These are phyloP conservation scores for Pseudococcus viburni DNA, from an alignment of 2,888 invertebrate genomes.

Conservation along the genomic window DNA sequence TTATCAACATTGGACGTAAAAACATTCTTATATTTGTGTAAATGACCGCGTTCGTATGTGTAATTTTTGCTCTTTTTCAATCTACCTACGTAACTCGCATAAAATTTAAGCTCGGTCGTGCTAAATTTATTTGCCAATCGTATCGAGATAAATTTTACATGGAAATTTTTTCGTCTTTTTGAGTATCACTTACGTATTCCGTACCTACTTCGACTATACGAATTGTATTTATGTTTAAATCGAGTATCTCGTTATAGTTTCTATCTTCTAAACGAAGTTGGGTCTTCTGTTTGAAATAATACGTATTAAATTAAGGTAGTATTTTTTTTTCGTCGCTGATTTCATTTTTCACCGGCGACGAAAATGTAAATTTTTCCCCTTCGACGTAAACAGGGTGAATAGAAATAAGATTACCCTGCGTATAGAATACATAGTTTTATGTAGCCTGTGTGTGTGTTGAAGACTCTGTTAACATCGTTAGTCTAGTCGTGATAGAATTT, in stretches of 20 bases:
- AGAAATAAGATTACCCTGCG: slow-evolving; percentile 6
- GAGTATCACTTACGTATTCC: neutral
- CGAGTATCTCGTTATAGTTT: neutral
- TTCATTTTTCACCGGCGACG: neutral
- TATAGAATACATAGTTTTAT: neutral
- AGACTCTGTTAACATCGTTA: slow-evolving; percentile 29
- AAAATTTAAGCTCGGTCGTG: neutral
- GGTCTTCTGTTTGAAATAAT: neutral
- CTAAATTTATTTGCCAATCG: neutral
- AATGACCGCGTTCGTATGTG: neutral
- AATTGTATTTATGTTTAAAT: neutral
- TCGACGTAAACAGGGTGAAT: slow-evolving; percentile 15
- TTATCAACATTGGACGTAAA: slow-evolving; percentile 3
- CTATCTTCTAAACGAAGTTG: neutral
- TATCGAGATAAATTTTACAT: slow-evolving; percentile 3
- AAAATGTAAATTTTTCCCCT: neutral
- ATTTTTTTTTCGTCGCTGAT: neutral
- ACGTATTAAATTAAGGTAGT: neutral
- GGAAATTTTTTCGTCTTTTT: slow-evolving; percentile 9
- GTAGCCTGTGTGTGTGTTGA: slow-evolving; percentile 8
- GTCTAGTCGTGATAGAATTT: slow-evolving; percentile 34
- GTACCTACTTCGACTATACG: neutral
- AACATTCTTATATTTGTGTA: neutral
- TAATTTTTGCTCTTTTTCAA: neutral
- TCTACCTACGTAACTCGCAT: neutral